Evolutionary conservation across 2,113 vertebrate species (phyloP).

Genomic region (Megaleporinus macrocephalus): DNA sequence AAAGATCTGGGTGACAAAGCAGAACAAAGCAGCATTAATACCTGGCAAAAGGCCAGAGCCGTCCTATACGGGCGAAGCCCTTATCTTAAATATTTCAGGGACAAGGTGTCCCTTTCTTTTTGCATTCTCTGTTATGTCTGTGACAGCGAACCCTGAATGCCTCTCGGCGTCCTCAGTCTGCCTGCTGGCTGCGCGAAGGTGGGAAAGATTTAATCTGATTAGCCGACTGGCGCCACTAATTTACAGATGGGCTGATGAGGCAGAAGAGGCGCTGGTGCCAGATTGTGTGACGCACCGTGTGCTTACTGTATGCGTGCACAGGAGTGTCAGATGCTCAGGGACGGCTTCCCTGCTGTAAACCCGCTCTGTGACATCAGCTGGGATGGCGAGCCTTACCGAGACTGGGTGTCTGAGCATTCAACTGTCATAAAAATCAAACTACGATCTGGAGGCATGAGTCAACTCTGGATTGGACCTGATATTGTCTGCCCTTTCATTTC

Average conservation of each 20-base stretch:
- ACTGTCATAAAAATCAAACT: neutral
- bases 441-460: neutral
- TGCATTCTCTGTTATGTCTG: conserved; percentile 32
- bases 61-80: neutral
- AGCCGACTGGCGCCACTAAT: conserved; percentile 41
- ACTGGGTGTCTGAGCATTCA: neutral
- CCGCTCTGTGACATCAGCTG: neutral
- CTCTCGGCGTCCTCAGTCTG: neutral
- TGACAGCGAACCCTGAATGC: conserved; percentile 11
- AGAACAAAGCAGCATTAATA: neutral
- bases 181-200: neutral
- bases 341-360: neutral
- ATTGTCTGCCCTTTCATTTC: neutral
- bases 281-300: conserved; percentile 14
- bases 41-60: neutral
- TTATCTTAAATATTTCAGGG: conserved; percentile 2
- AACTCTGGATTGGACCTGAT: neutral
- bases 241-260: conserved; percentile 36
- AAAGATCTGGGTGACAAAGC: neutral
- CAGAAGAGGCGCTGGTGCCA: conserved; percentile 21
- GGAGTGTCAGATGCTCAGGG: neutral
- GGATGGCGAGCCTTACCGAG: neutral
- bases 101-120: neutral
- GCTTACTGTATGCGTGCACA: conserved; percentile 1
- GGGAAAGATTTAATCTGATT: conserved; percentile 48